phyloP scores from a whole-genome alignment of 2,797 vertebrate species.

The Tarsius wallacei region DNA sequence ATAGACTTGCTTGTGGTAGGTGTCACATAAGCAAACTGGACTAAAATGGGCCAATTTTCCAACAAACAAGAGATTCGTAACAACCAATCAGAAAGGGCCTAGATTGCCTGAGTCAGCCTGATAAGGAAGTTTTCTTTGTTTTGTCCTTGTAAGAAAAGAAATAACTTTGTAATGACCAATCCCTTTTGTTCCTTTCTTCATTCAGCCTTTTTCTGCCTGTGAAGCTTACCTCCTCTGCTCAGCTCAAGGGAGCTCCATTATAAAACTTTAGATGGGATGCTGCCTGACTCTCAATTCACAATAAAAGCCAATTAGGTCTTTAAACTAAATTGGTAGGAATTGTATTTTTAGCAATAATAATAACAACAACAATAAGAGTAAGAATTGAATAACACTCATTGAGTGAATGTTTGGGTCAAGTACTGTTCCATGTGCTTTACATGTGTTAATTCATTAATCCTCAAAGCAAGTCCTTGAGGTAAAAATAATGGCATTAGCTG shows the following conservation, averaged over 20 bases:
- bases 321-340: not conserved
- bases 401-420: not conserved
- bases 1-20: not conserved
- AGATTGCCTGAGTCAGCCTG: too few relatives aligned
- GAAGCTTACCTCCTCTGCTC: not conserved
- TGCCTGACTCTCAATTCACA: too few relatives aligned
- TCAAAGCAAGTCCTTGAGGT: not conserved
- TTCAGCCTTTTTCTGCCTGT: too few relatives aligned
- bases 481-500: not conserved
- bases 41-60: not conserved
- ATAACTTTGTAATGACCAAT: too few relatives aligned
- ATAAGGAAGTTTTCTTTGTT: not conserved
- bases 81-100: rapidly evolving
- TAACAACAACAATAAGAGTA: rapidly evolving
- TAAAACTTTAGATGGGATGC: too few relatives aligned
- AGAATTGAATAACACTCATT: rapidly evolving
- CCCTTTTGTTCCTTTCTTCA: not conserved
- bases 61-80: too few relatives aligned
- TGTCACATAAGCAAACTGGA: rapidly evolving
- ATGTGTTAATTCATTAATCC: not conserved
- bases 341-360: not conserved
- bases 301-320: not conserved
- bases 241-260: too few relatives aligned
- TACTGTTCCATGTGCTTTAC: not conserved
- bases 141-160: not conserved